A percentile compares a stretch with the other conserved stretches of the same genome.
Conservation (phyloP, 2,888 invertebrate species). For the Tetragonisca angustula region DNA sequence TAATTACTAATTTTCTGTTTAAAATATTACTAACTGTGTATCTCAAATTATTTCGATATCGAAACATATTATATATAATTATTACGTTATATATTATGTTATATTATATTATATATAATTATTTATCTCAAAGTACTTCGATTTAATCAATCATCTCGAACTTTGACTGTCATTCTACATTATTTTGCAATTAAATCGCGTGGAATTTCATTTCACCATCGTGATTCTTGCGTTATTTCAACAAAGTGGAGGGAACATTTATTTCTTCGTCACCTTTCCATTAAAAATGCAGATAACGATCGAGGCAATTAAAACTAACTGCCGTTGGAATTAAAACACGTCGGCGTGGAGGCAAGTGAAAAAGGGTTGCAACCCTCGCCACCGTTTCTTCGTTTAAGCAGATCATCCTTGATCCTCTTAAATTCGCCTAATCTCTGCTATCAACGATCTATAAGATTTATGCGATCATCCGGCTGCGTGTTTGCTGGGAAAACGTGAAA, state of each 20-base stretch:
- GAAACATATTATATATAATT: no score
- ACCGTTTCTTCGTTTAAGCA: background rate
- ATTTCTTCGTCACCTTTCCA: background rate
- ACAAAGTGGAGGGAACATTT: no score
- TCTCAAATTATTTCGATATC: no score
- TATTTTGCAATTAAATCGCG: no score
- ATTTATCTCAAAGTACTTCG: no score
- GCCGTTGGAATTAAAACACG: background rate
- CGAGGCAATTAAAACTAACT: background rate
- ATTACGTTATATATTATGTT: no score
- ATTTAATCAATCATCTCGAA: no score
- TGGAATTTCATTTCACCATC: no score
- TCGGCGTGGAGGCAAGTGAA: background rate
- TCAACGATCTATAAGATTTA: background rate
- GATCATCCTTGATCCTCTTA: background rate
- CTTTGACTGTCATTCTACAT: no score
- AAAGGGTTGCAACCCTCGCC: background rate
- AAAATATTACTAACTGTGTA: no score
- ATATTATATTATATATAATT: no score
- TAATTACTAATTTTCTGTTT: background rate
- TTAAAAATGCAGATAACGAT: background rate
- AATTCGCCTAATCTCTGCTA: background rate
- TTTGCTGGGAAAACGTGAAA: background rate
- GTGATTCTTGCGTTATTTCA: no score
- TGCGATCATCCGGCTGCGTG: background rate